Evolutionary conservation across 2,113 vertebrate species (phyloP).

Genomic region (Ceyx margarethae): DNA sequence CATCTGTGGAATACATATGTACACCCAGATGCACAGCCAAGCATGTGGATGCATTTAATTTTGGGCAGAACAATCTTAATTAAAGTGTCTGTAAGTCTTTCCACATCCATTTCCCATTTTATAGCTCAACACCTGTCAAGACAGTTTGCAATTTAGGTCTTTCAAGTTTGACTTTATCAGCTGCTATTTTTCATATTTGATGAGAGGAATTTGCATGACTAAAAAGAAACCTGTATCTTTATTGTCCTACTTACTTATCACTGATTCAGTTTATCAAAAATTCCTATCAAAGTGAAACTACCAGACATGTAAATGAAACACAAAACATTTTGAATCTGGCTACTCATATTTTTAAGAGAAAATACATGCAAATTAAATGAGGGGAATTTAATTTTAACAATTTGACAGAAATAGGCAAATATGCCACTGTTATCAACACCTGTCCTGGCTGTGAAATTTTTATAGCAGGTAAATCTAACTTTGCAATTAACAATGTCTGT

Average conservation of each 20-base stretch:
- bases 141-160: neutral
- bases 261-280: neutral
- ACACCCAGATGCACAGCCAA: neutral
- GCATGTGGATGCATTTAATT: neutral
- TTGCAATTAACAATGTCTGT: neutral
- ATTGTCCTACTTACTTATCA: neutral
- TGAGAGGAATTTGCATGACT: neutral
- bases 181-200: neutral
- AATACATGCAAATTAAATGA: constrained; percentile 8
- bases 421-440: neutral
- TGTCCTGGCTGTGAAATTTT: neutral
- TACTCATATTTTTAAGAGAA: constrained; percentile 4
- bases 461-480: neutral
- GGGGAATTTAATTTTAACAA: neutral
- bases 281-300: constrained; percentile 4
- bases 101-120: neutral
- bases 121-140: neutral
- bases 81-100: neutral
- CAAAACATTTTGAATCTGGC: neutral
- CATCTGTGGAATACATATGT: neutral
- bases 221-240: neutral
- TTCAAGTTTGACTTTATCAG: neutral
- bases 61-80: neutral
- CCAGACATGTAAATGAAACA: constrained; percentile 33
- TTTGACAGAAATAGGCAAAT: neutral